These are phyloP conservation scores for Chloroclystis v-ata DNA, from an alignment of 2,888 invertebrate species.

Conservation along the genomic window DNA sequence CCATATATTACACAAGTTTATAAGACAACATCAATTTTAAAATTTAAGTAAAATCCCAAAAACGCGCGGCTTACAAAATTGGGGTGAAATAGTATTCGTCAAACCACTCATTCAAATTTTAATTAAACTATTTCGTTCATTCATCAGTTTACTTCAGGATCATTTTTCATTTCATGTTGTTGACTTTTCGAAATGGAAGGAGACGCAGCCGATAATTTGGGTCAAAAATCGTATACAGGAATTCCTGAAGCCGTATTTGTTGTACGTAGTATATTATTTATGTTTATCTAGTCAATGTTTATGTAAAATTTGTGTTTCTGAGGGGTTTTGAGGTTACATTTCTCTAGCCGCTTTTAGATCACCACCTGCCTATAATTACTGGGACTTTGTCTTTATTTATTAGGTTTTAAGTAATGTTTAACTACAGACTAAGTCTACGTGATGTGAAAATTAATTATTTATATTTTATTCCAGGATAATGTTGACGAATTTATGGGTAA, in stretches of 20 bases:
- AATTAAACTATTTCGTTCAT: no score
- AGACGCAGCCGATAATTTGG: slow-evolving; percentile 49
- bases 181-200: slow-evolving; percentile 58
- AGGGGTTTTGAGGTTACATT: slow-evolving; percentile 16
- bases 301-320: background rate
- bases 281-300: background rate
- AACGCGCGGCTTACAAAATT: no score
- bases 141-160: background rate
- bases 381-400: background rate
- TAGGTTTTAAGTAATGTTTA: background rate
- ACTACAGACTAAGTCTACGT: background rate
- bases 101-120: no score
- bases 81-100: no score
- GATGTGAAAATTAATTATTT: background rate
- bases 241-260: slow-evolving; percentile 94
- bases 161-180: background rate
- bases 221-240: slow-evolving; percentile 84
- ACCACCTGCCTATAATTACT: slow-evolving; percentile 9
- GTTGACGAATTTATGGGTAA: slow-evolving; percentile 94
- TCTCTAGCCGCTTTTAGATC: slow-evolving; percentile 2
- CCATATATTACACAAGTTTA: no score
- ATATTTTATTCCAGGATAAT: slow-evolving; percentile 84
- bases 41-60: no score
- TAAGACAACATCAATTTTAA: no score
- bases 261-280: slow-evolving; percentile 75